Conservation (phyloP, 2,888 invertebrate species). For the Daptonema setosum region DNA sequence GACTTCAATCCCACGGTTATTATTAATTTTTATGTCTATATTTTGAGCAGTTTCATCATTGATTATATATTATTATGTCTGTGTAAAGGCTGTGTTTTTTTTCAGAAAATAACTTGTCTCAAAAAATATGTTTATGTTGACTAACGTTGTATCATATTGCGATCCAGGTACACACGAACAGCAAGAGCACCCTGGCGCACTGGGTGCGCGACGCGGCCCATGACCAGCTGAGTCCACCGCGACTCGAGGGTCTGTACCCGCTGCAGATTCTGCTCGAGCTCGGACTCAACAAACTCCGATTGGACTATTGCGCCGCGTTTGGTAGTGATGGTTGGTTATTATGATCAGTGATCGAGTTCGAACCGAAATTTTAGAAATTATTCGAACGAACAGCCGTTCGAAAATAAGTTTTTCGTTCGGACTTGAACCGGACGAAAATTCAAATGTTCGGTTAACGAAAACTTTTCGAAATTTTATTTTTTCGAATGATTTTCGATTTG, state of each 20-base stretch:
- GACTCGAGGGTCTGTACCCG: neutral
- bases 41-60: neutral
- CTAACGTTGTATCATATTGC: too few relatives aligned
- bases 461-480: too few relatives aligned
- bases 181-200: neutral
- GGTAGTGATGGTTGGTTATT: neutral
- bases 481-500: too few relatives aligned
- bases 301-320: neutral
- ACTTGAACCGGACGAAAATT: too few relatives aligned
- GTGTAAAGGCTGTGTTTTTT: neutral
- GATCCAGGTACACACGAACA: neutral
- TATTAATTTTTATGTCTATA: neutral
- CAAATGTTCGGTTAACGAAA: too few relatives aligned
- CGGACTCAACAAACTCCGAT: neutral
- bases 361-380: neutral
- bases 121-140: too few relatives aligned
- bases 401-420: too few relatives aligned
- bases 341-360: neutral
- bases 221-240: neutral
- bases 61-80: neutral
- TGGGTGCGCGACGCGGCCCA: neutral
- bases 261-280: neutral
- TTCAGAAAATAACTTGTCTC: neutral
- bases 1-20: neutral
- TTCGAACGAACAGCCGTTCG: too few relatives aligned